A percentile compares a stretch with the other conserved stretches of the same genome.
These are phyloP conservation scores for Heterochromis multidens DNA, from an alignment of 2,113 vertebrate species.

Conservation along the genomic window DNA sequence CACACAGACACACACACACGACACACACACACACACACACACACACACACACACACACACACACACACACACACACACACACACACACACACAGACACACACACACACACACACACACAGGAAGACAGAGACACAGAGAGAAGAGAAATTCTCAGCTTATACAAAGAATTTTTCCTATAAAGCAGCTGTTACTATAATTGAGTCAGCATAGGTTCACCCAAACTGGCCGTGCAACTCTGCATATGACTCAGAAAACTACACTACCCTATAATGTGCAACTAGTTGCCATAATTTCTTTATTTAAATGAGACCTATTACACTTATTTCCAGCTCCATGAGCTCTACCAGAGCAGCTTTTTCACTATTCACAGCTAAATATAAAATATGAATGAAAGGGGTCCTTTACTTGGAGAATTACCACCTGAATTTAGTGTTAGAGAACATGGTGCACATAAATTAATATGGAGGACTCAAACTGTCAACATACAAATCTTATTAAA, in stretches of 20 bases:
- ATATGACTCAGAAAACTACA: background rate
- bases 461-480: background rate
- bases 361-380: background rate
- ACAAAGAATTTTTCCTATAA: background rate
- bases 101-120: background rate
- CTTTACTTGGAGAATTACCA: accelerated
- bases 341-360: background rate
- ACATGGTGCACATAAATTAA: accelerated
- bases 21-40: background rate
- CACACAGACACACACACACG: no score
- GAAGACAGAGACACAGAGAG: conserved; percentile 13
- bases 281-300: background rate
- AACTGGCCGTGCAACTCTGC: background rate
- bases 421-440: background rate
- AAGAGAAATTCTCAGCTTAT: background rate
- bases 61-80: background rate
- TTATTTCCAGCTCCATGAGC: background rate
- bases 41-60: no score
- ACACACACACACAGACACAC: background rate
- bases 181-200: background rate
- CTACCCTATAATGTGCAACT: background rate
- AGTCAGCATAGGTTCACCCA: background rate
- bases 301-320: background rate
- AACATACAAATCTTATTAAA: no score
- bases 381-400: accelerated